phyloP scores from a whole-genome alignment of 2,797 vertebrate species.

The Huso huso region DNA sequence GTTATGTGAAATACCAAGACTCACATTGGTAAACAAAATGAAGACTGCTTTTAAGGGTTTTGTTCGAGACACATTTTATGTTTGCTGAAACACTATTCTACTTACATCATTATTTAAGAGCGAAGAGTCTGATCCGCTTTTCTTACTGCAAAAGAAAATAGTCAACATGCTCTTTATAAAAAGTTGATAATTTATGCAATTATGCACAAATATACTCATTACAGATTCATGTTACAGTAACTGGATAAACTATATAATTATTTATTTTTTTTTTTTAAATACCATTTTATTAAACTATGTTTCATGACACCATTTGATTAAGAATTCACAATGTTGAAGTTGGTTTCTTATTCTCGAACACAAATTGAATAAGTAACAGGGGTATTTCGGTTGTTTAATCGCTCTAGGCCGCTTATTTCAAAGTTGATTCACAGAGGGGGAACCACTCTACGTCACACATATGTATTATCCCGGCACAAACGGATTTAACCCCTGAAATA shows the following conservation, averaged over 20 bases:
- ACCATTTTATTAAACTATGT: neutral
- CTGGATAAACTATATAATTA: neutral
- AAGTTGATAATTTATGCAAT: neutral
- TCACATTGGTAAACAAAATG: neutral
- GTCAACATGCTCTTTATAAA: neutral
- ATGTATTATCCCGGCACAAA: no score
- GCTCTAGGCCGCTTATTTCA: no score
- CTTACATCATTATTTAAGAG: constrained; percentile 68
- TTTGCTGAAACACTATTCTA: neutral
- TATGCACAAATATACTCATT: no score
- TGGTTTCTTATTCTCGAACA: neutral
- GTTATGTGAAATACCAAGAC: neutral
- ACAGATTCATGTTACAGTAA: no score
- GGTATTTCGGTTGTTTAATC: no score
- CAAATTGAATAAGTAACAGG: neutral
- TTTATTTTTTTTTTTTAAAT: neutral
- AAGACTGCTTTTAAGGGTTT: neutral
- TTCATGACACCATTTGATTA: neutral
- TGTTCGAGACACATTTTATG: neutral
- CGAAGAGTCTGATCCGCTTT: constrained; percentile 50
- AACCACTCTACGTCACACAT: no score
- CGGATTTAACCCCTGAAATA: no score
- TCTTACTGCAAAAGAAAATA: constrained; percentile 52
- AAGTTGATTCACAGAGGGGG: no score
- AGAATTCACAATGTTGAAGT: neutral